Conservation (phyloP, 37 sponge, comb jelly and placozoan genomes). For the Oscarella lobularis region DNA sequence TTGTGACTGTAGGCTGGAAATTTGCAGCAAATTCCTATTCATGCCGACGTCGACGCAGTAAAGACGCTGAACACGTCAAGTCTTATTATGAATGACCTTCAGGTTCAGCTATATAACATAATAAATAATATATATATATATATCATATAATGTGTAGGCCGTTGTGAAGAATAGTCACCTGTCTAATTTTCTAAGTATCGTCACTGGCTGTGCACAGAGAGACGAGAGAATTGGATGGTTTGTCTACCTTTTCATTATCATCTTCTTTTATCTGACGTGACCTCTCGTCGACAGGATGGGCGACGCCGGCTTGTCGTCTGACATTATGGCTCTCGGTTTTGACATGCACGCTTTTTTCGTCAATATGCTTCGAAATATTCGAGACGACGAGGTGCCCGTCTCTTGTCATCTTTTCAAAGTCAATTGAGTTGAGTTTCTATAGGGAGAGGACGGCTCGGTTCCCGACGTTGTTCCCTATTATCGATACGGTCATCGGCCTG, state of each 20-base stretch:
- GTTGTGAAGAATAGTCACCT: conserved; percentile 26
- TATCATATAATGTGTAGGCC: too few relatives aligned
- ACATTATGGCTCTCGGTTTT: conserved; percentile 43
- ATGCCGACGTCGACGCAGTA: too few relatives aligned
- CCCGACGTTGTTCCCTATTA: conserved; percentile 62
- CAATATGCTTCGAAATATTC: conserved; percentile 24
- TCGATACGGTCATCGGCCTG: conserved; percentile 35
- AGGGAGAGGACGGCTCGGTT: conserved; percentile 18
- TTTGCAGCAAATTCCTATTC: too few relatives aligned
- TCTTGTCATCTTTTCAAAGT: background rate
- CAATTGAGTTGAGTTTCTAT: too few relatives aligned
- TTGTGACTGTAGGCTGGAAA: too few relatives aligned
- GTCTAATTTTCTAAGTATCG: conserved; percentile 56
- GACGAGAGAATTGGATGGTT: conserved; percentile 56
- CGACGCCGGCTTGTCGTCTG: conserved; percentile 49
- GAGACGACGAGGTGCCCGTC: conserved; percentile 13
- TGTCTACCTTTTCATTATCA: too few relatives aligned
- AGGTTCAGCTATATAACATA: too few relatives aligned
- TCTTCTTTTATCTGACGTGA: too few relatives aligned
- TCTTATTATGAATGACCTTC: too few relatives aligned
- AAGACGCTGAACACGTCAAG: too few relatives aligned
- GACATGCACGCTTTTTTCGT: conserved; percentile 27
- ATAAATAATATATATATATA: too few relatives aligned
- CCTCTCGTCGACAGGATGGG: conserved; percentile 26
- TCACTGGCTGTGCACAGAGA: conserved; percentile 50